Evolutionary conservation across 2,797 vertebrate genomes (phyloP).

Genomic region (Nannoperca australis): DNA sequence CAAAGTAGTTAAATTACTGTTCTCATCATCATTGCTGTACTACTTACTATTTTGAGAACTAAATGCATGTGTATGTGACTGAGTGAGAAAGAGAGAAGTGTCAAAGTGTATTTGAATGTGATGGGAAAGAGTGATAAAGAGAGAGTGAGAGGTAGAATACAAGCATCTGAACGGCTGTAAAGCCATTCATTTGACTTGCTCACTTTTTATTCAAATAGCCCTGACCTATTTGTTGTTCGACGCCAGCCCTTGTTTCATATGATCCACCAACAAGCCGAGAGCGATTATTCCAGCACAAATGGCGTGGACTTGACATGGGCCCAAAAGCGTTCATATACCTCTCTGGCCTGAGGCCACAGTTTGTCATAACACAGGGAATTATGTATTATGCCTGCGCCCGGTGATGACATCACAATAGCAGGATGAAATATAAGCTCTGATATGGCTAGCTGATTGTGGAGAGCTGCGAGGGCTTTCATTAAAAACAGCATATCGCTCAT

Average conservation of each 20-base stretch:
- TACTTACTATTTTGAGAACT: slow-evolving; percentile 36
- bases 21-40: slow-evolving; percentile 40
- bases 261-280: slow-evolving; percentile 77
- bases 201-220: slow-evolving; percentile 79
- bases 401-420: slow-evolving; percentile 89
- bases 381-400: slow-evolving; percentile 86
- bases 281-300: slow-evolving; percentile 84
- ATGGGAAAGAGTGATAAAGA: too few relatives aligned
- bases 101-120: too few relatives aligned
- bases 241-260: slow-evolving; percentile 74
- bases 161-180: slow-evolving; percentile 44
- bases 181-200: slow-evolving; percentile 76
- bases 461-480: slow-evolving; percentile 89
- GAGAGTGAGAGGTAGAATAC: slow-evolving; percentile 13
- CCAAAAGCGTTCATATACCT: slow-evolving; percentile 84
- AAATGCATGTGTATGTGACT: neutral
- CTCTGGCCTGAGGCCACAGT: slow-evolving; percentile 81
- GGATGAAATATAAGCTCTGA: slow-evolving; percentile 90
- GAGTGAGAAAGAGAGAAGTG: too few relatives aligned
- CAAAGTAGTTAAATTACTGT: slow-evolving; percentile 33
- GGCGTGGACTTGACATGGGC: slow-evolving; percentile 82
- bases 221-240: slow-evolving; percentile 79
- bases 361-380: slow-evolving; percentile 89
- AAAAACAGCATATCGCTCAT: slow-evolving; percentile 90
- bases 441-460: slow-evolving; percentile 86